These are phyloP conservation scores for Catharus minimus DNA, from an alignment of 2,113 vertebrate genomes.

Conservation along the genomic window DNA sequence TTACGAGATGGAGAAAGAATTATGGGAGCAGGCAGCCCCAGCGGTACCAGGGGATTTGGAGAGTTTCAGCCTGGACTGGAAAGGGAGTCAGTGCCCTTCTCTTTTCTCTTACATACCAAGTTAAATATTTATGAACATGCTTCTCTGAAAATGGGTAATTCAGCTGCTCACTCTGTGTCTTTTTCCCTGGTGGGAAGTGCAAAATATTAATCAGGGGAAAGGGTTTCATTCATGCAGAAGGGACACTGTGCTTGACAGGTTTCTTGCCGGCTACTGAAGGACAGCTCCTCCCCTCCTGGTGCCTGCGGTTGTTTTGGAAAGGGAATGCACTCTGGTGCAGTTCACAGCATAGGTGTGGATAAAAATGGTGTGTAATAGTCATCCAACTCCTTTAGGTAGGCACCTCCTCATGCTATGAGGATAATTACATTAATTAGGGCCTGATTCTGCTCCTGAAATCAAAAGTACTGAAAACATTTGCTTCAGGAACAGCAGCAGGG, in stretches of 20 bases:
- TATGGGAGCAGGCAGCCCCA: background rate
- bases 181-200: conserved; percentile 12
- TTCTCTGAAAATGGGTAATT: conserved; percentile 9
- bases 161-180: background rate
- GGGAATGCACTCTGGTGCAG: background rate
- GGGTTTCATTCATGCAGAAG: conserved; percentile 25
- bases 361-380: background rate
- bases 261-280: conserved; percentile 32
- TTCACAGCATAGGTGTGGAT: background rate
- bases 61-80: conserved; percentile 2
- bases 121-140: conserved; percentile 44
- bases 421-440: background rate
- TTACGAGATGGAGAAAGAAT: background rate
- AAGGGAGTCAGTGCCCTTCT: background rate
- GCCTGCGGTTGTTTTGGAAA: conserved; percentile 25
- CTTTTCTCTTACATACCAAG: background rate
- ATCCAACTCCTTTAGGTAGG: background rate
- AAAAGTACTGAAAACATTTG: background rate
- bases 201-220: conserved; percentile 33
- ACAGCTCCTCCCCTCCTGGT: conserved; percentile 13
- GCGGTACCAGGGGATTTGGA: background rate
- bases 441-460: conserved; percentile 8
- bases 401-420: background rate
- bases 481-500: background rate
- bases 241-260: conserved; percentile 3